Percentiles rank a stretch among this genome's conserved stretches.
phyloP scores from a whole-genome alignment of 2,113 vertebrate genomes.

The cattle (Bos taurus) region DNA sequence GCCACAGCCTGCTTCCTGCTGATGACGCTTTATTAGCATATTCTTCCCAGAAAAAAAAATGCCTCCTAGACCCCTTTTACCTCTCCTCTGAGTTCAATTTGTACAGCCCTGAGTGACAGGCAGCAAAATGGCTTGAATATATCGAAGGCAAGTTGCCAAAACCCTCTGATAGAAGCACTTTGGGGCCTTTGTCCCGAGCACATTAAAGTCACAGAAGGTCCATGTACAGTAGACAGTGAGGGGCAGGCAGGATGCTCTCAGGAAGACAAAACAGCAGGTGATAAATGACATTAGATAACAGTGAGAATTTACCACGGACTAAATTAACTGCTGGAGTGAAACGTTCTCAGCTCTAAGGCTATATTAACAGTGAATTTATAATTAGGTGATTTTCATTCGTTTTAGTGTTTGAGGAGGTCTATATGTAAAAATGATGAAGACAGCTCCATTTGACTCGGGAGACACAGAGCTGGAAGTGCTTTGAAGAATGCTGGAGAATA shows the following conservation, averaged over 20 bases:
- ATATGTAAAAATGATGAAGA: constrained; percentile 84
- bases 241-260: constrained; percentile 88
- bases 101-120: constrained; percentile 88
- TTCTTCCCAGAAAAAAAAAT: constrained; percentile 89
- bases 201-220: constrained; percentile 90
- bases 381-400: constrained; percentile 85
- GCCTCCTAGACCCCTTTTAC: constrained; percentile 84
- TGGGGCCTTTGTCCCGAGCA: constrained; percentile 87
- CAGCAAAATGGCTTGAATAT: constrained; percentile 89
- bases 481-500: constrained; percentile 69
- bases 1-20: constrained; percentile 90
- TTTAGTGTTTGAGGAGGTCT: constrained; percentile 78
- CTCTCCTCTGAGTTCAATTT: constrained; percentile 88
- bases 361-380: constrained; percentile 88
- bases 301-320: constrained; percentile 87
- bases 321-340: constrained; percentile 87
- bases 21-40: constrained; percentile 90
- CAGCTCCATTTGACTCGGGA: constrained; percentile 81
- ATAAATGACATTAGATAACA: constrained; percentile 91
- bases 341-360: constrained; percentile 84
- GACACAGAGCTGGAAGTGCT: constrained; percentile 71
- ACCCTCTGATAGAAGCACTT: constrained; percentile 85
- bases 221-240: constrained; percentile 83
- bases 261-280: constrained; percentile 90
- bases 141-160: constrained; percentile 86